Base-by-base conservation (phyloP, 2,888 invertebrate genomes). In the Phortica okadai region DNA sequence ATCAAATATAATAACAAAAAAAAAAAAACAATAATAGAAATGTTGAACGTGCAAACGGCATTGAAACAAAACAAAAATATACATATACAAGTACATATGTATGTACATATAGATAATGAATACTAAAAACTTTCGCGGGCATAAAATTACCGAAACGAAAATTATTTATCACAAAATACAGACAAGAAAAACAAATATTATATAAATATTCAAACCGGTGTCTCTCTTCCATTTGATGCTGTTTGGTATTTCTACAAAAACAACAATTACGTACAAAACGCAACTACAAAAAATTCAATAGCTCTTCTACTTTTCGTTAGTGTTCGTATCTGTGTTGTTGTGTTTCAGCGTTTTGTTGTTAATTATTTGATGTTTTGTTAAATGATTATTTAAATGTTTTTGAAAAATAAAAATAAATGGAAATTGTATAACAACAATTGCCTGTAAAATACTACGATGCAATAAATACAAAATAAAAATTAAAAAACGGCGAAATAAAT, bases 351-450 rank as follows among this genome's bases (percentile, higher is more conserved):
- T 64, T 82, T 80, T 81, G 77, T 83, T 84, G 84, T 83, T 87
- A 86, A 85, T 87, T 85, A 82, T 87, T 87, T 87, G 74, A 79
- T 80, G 82, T 16, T 62, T 62, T 85, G 83, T 84, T 87, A 82
- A 84, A 85, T 83, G 81, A 83, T 81, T 82, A 86, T 85, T 83
- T 77, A 87, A 85, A 84, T 84, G 84, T 80, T 83, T 82, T 80
- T 79, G 78, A 6, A 74, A 41, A 73, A 73, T 16, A 67, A 67
- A 8, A 67, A 67, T 80, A 82, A 82, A 74, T 33, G 33, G 2
- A 33, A 33, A 33, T 5, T 33, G 33, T 33, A 33, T 33, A 33
- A 33, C 33, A 33, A 33, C 33, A 33, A 33, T 21, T 21, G 21
- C 21, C 21, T 21, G 21, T 21, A 81, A 81, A 81, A 56, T 56